Evolutionary conservation across 2,888 invertebrate species (phyloP).

Genomic region (Nomada hirtipes): DNA sequence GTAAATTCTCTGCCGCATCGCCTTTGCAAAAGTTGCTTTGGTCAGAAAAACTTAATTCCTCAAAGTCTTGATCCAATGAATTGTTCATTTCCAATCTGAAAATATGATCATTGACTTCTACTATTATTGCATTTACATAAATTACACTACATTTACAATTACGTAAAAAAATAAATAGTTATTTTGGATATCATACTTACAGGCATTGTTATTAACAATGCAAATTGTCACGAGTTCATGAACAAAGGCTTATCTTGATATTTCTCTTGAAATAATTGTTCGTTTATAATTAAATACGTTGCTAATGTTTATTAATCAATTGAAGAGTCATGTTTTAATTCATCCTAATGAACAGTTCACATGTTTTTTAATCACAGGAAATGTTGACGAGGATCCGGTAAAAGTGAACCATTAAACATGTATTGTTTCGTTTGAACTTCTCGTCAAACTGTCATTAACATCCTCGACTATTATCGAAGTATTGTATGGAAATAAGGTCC

Average conservation of each 20-base stretch:
- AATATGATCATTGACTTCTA: constrained; percentile 36
- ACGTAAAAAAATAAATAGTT: not conserved
- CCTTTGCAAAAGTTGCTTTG: constrained; percentile 54
- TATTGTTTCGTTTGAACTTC: constrained; percentile 6
- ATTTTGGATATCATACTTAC: constrained; percentile 67
- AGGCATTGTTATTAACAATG: constrained; percentile 76
- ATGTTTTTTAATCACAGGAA: constrained; percentile 36
- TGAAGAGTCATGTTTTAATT: not conserved
- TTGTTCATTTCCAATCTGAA: constrained; percentile 83
- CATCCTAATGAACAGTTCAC: constrained; percentile 26
- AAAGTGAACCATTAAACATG: not conserved
- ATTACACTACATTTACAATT: no score
- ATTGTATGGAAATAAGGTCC: constrained; percentile 43
- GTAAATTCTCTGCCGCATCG: constrained; percentile 70
- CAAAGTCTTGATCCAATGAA: constrained; percentile 82
- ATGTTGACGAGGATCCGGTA: not conserved
- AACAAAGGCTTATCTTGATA: constrained; percentile 45
- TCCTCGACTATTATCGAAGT: constrained; percentile 29
- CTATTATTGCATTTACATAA: not conserved
- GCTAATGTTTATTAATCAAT: constrained; percentile 14
- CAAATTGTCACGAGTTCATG: constrained; percentile 55
- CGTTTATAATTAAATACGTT: constrained; percentile 1
- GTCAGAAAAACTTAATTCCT: constrained; percentile 78
- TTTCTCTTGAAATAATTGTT: constrained; percentile 20
- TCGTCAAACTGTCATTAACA: constrained; percentile 8